These are phyloP conservation scores for Rapana venosa DNA, from an alignment of 2,888 invertebrate genomes.

Conservation along the genomic window DNA sequence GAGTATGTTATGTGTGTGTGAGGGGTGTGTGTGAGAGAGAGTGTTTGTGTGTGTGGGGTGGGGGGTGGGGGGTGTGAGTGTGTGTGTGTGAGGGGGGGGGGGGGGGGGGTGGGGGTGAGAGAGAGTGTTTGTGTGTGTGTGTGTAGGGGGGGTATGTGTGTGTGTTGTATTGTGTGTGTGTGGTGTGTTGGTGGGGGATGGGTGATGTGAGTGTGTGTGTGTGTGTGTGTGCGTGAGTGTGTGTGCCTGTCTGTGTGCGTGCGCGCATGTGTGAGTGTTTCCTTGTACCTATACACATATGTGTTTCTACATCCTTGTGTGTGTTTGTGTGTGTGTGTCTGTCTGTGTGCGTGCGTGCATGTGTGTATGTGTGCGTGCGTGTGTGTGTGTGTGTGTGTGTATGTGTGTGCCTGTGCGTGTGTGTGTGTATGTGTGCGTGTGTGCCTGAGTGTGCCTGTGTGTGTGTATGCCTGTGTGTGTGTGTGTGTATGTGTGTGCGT, in stretches of 20 bases:
- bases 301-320: neutral
- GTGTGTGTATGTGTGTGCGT: neutral
- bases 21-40: neutral
- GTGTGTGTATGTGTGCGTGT: no score
- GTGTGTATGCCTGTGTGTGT: neutral
- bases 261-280: no score
- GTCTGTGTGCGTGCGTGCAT: neutral
- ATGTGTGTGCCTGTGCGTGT: neutral
- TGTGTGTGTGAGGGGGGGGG: neutral
- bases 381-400: neutral
- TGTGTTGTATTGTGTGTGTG: no score
- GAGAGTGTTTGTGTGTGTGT: no score
- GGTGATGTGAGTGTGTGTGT: no score
- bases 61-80: neutral
- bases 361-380: neutral
- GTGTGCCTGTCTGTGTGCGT: no score
- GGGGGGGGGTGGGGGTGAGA: no score
- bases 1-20: neutral
- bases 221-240: no score
- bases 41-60: neutral
- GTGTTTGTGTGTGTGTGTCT: neutral
- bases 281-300: no score
- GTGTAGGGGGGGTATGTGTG: no score
- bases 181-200: no score
- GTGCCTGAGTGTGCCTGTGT: no score